Evolutionary conservation across 2,888 invertebrate genomes (phyloP), one percentile per base, ranked within the genome.

Genomic region (Amphipoea lucens): DNA sequence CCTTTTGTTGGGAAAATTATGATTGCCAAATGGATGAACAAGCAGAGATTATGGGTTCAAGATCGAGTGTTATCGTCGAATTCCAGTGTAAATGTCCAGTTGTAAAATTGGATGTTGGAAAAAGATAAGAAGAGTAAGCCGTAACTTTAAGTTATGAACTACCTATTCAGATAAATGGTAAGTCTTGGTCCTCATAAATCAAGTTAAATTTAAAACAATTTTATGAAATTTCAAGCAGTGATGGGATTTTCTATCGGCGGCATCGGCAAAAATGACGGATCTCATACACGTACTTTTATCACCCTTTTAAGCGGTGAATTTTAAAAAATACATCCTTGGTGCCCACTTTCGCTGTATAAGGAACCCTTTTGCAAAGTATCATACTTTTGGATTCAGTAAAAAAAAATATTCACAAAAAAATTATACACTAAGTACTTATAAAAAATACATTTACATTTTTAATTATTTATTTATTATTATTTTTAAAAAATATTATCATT

Each of bases 1-100:
- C 5, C 57, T 74, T 74, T 73, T 85, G 66, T 85, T 79, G n/a
- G n/a, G 4, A 23, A 48, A 70, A 65, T 63, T 74, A 66, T 72
- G n/a, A 51, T 76, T 48, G 17, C 40, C 74, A 68, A 78, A 74
- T 81, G 63, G 65, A 42, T 20, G 12, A 48, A 42, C 42, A 42
- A 62, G 48, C 23, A 7, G 23, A 17, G 57, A 70, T 73, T n/a
- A 62, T 42, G 14, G 29, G 1, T 54, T 72, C 14, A 2, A 36
- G 17, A 66, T 29, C 5, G 29, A 14, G 40, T 51, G 51, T 63
- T 2, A 36, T 12, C 42, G 45, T n/a, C 9, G 4, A 68, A 45
- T n/a, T 23, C 17, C 2, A 20, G 17, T 29, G 4, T 12, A 45
- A 45, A 45, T 6, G 4, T 4, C 2, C 2, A 45, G 11, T 17